phyloP scores from a whole-genome alignment of 2,888 invertebrate species.

The Neria commutata region DNA sequence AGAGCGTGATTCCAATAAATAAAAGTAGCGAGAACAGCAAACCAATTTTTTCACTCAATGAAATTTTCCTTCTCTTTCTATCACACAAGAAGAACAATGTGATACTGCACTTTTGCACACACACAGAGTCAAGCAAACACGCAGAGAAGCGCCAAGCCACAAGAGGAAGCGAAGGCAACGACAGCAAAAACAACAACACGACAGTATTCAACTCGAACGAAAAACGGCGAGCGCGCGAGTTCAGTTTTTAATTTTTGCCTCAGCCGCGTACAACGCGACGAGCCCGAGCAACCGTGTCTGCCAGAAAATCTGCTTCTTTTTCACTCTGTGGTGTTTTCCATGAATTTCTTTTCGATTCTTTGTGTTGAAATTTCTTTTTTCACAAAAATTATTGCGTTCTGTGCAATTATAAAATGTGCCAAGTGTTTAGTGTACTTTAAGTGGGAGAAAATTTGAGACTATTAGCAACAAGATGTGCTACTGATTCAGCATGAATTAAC shows the following conservation, averaged over 20 bases:
- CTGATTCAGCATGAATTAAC: too few relatives aligned
- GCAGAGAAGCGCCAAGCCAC: conserved; percentile 12
- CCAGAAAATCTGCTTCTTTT: conserved; percentile 48
- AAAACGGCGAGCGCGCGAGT: conserved; percentile 9
- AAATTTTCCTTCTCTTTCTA: too few relatives aligned
- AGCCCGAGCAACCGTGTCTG: conserved; percentile 14
- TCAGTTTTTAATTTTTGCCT: conserved; percentile 33
- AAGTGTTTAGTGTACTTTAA: not conserved
- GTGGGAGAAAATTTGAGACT: too few relatives aligned
- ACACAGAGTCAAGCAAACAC: conserved; percentile 15
- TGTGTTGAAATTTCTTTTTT: conserved; percentile 5
- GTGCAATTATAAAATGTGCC: not conserved
- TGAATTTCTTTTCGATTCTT: conserved; percentile 28
- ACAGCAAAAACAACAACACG: conserved; percentile 17
- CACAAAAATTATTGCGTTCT: not conserved
- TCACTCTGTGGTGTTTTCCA: conserved; percentile 30
- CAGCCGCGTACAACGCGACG: conserved; percentile 56
- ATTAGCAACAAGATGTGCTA: too few relatives aligned
- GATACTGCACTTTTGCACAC: conserved; percentile 5
- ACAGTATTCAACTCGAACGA: conserved; percentile 18
- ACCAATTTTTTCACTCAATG: too few relatives aligned
- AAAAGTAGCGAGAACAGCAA: too few relatives aligned
- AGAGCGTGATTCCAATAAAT: too few relatives aligned
- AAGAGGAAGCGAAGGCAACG: conserved; percentile 35
- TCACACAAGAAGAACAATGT: conserved; percentile 25